A percentile compares a stretch with the other conserved stretches of the same genome.
These are phyloP conservation scores for Sarcophaga rosellei DNA, from an alignment of 2,888 invertebrate genomes.

Conservation along the genomic window DNA sequence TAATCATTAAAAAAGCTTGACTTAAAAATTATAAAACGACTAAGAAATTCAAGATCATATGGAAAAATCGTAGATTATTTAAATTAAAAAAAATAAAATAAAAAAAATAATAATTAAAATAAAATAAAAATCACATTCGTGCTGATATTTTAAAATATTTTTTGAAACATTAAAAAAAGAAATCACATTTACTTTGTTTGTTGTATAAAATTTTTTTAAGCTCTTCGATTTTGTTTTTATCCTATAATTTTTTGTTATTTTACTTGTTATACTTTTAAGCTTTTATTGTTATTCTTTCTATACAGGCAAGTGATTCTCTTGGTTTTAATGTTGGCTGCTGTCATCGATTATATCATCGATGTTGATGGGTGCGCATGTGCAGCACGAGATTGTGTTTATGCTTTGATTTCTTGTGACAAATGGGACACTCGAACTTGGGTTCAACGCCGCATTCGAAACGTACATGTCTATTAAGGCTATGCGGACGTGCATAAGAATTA, in stretches of 20 bases:
- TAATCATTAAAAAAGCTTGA: conserved; percentile 68
- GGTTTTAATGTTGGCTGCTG: conserved; percentile 58
- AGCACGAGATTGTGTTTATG: conserved; percentile 82
- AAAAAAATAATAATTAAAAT: conserved; percentile 65
- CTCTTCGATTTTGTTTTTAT: conserved; percentile 35
- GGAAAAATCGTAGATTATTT: conserved; percentile 71
- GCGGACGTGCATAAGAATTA: conserved; percentile 83
- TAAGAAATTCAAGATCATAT: conserved; percentile 80
- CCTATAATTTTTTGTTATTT: conserved; percentile 13
- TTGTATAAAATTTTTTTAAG: conserved; percentile 36
- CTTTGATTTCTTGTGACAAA: conserved; percentile 84
- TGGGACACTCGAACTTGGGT: conserved; percentile 84
- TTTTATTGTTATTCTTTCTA: conserved; percentile 56
- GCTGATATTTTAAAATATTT: conserved; percentile 50
- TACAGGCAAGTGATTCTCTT: conserved; percentile 45
- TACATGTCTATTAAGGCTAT: conserved; percentile 83
- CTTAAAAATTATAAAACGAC: conserved; percentile 75
- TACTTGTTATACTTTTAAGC: conserved; percentile 33
- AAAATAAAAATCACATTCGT: conserved; percentile 71
- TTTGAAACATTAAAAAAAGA: conserved; percentile 51
- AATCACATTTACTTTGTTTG: conserved; percentile 31
- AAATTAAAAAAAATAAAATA: conserved; percentile 33
- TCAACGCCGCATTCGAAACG: conserved; percentile 85
- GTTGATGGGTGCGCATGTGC: conserved; percentile 82
- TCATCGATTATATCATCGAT: conserved; percentile 81